A percentile compares a stretch with the other conserved stretches of the same genome.
These are phyloP conservation scores for Siniperca chuatsi DNA, from an alignment of 2,113 vertebrate species.

Conservation along the genomic window DNA sequence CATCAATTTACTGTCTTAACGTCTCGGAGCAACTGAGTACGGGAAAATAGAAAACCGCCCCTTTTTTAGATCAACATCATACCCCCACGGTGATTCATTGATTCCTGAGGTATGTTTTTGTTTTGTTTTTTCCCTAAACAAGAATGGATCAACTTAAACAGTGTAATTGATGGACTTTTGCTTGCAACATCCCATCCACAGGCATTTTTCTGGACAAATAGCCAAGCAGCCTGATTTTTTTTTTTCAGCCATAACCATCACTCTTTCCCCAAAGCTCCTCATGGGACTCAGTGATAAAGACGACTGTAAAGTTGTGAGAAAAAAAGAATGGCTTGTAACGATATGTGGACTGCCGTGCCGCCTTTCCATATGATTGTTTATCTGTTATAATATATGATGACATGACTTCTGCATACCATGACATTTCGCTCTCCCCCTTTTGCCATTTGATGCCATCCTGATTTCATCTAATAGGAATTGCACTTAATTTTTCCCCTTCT, in stretches of 20 bases:
- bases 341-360: conserved; percentile 64
- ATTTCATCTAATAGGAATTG: conserved; percentile 77
- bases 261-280: conserved; percentile 38
- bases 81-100: conserved; percentile 23
- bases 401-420: conserved; percentile 61
- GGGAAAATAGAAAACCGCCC: conserved; percentile 24
- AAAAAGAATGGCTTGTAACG: conserved; percentile 54
- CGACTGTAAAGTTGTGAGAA: conserved; percentile 48
- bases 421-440: conserved; percentile 50
- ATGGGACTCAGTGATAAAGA: conserved; percentile 51
- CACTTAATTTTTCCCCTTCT: conserved; percentile 66
- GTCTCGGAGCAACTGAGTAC: conserved; percentile 34
- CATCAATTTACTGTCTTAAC: conserved; percentile 46
- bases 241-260: conserved; percentile 28
- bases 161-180: conserved; percentile 53
- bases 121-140: conserved; percentile 6
- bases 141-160: conserved; percentile 47
- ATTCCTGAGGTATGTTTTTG: conserved; percentile 49
- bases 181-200: conserved; percentile 60
- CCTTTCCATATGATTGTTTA: conserved; percentile 74
- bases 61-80: conserved; percentile 43
- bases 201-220: conserved; percentile 64
- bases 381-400: conserved; percentile 67
- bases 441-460: conserved; percentile 70
- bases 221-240: conserved; percentile 33